Conservation (phyloP, 2,888 invertebrate genomes). For the Leistus spinibarbis region DNA sequence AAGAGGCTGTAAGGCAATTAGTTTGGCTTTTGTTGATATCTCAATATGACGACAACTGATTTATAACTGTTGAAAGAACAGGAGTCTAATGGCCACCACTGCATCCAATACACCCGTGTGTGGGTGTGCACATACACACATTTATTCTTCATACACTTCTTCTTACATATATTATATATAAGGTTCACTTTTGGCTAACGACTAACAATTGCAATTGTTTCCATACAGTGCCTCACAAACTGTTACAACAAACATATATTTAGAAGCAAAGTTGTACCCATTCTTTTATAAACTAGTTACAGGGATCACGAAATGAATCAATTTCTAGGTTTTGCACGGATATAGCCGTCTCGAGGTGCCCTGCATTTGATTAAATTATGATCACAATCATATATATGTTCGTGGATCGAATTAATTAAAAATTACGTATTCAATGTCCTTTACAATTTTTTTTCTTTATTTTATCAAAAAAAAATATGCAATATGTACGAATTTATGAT, state of each 20-base stretch:
- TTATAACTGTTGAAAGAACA: conserved; percentile 37
- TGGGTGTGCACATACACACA: neutral
- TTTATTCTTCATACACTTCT: neutral
- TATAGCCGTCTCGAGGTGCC: no score
- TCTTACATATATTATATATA: neutral
- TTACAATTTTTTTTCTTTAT: no score
- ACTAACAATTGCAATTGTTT: conserved; percentile 16
- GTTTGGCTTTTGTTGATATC: conserved; percentile 33
- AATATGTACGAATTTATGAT: neutral
- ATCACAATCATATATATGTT: no score
- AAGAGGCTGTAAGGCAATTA: conserved; percentile 32
- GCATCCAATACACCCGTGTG: conserved; percentile 4
- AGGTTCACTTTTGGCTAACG: neutral
- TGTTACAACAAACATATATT: neutral
- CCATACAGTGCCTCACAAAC: conserved; percentile 13
- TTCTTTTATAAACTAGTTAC: no score
- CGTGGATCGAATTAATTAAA: no score
- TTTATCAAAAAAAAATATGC: no score
- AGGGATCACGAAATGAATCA: no score
- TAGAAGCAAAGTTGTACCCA: neutral
- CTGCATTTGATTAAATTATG: no score
- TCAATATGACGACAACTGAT: conserved; percentile 27
- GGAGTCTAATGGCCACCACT: conserved; percentile 33
- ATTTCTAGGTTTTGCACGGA: no score
- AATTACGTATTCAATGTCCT: no score